These are phyloP conservation scores for Anthoscopus minutus DNA, from an alignment of 2,113 vertebrate species.

Conservation along the genomic window DNA sequence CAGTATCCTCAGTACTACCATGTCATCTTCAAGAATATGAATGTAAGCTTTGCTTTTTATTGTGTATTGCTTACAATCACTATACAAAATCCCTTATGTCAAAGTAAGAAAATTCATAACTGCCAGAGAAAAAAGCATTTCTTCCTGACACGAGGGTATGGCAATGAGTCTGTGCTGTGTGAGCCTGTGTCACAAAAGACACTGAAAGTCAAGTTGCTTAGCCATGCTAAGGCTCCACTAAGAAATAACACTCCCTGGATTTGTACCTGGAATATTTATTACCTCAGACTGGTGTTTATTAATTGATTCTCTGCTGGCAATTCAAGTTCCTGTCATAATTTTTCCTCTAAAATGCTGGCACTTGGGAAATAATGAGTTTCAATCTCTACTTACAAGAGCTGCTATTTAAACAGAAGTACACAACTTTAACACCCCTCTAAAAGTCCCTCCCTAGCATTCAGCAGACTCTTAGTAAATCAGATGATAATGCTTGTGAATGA, in stretches of 20 bases:
- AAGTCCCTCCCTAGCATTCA: neutral
- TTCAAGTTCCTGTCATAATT: neutral
- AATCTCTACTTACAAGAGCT: neutral
- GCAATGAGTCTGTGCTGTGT: rapidly evolving
- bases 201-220: neutral
- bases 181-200: neutral
- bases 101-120: neutral
- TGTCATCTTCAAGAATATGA: neutral
- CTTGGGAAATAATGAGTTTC: neutral
- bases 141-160: neutral
- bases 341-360: neutral
- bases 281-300: neutral
- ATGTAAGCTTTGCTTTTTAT: neutral
- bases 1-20: neutral
- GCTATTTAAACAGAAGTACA: neutral
- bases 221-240: neutral
- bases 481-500: neutral
- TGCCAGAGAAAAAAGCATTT: neutral
- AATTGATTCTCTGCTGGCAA: neutral
- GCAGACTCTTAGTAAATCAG: neutral
- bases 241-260: neutral
- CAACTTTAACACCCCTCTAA: neutral
- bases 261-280: neutral
- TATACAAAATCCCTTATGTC: neutral
- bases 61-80: neutral